Conservation (phyloP, 1,140 invertebrate species). For the Drosophila nigrodunni region DNA sequence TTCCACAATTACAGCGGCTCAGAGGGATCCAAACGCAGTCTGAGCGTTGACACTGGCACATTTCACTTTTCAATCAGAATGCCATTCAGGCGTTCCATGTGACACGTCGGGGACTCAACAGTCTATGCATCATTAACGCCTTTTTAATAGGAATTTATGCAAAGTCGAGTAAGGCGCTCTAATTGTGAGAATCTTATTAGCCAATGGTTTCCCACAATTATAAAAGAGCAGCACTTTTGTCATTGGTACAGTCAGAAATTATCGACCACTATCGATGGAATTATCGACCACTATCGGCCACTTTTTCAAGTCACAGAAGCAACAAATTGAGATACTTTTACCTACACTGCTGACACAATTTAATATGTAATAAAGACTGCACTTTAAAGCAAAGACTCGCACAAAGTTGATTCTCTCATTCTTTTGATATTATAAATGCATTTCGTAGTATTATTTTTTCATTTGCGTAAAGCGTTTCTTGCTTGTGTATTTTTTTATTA, state of each 20-base stretch:
- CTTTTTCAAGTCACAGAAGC: no score
- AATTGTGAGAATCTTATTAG: slow-evolving; percentile 28
- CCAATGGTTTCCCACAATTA: slow-evolving; percentile 64
- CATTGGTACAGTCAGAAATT: no score
- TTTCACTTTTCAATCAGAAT: slow-evolving; percentile 76
- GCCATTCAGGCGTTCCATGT: slow-evolving; percentile 71
- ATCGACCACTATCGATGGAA: no score
- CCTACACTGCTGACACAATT: not conserved
- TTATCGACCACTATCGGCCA: no score
- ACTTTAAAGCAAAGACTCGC: slow-evolving; percentile 2
- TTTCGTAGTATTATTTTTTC: slow-evolving; percentile 68
- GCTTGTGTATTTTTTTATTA: slow-evolving; percentile 58
- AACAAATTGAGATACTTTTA: not conserved
- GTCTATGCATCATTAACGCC: slow-evolving; percentile 72
- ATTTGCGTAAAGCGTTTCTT: slow-evolving; percentile 57
- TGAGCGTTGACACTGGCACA: slow-evolving; percentile 52
- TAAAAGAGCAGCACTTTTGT: not conserved
- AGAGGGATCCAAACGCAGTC: not conserved
- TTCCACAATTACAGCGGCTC: not conserved
- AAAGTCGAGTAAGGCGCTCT: slow-evolving; percentile 6
- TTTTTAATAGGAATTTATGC: slow-evolving; percentile 57
- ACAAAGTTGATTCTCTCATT: slow-evolving; percentile 8
- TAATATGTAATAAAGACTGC: not conserved
- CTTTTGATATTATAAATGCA: slow-evolving; percentile 63
- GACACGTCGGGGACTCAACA: slow-evolving; percentile 57